Percentiles rank a stretch among this genome's conserved stretches.
phyloP scores from a whole-genome alignment of 2,113 vertebrate species.

The Mesocricetus auratus region DNA sequence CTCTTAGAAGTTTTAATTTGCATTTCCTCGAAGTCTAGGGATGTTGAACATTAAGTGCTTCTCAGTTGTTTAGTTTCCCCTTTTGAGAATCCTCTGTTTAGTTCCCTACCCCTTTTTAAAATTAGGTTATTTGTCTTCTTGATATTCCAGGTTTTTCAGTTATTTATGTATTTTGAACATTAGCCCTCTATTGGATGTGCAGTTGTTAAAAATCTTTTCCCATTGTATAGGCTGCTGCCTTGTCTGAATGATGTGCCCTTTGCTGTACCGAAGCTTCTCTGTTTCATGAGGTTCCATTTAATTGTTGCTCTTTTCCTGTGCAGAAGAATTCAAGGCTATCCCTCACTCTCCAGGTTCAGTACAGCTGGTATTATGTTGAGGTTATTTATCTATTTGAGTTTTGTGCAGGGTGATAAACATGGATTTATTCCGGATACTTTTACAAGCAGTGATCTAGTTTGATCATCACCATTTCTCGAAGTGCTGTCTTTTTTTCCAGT shows the following conservation, averaged over 20 bases:
- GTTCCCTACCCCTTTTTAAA: neutral
- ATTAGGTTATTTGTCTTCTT: neutral
- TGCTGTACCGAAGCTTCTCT: neutral
- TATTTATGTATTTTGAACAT: neutral
- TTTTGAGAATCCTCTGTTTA: neutral
- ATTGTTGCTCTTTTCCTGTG: neutral
- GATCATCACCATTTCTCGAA: neutral
- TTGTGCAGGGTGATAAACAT: neutral
- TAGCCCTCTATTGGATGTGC: neutral
- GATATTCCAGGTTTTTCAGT: neutral
- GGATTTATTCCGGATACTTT: neutral
- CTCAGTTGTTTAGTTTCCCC: neutral
- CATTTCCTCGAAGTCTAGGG: neutral
- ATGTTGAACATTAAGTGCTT: neutral
- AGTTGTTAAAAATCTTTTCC: neutral
- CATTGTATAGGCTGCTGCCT: neutral
- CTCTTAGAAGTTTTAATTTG: neutral
- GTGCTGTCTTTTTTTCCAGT: neutral
- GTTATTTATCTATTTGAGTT: neutral
- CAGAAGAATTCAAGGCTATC: neutral
- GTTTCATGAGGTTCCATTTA: neutral
- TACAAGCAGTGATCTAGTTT: neutral
- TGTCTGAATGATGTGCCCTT: neutral
- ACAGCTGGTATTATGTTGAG: no score
- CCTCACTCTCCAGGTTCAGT: neutral